phyloP scores from a whole-genome alignment of 92 coral and sea anemone genomes.

The Palythoa grandiflora region DNA sequence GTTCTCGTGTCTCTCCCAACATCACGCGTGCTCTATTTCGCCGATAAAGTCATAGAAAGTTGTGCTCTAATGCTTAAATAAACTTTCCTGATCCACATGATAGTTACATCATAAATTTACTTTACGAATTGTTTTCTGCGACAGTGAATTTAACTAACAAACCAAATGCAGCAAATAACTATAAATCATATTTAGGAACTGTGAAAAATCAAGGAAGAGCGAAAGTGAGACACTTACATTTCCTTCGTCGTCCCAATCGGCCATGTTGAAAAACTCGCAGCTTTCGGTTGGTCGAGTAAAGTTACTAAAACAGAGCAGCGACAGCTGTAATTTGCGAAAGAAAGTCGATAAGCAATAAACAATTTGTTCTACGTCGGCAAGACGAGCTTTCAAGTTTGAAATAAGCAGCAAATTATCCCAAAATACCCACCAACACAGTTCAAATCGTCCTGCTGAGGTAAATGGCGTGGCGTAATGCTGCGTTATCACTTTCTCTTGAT shows the following conservation, averaged over 20 bases:
- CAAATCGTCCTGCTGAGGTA: neutral
- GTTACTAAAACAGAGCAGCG: neutral
- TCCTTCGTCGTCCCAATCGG: conserved; percentile 46
- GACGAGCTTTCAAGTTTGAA: neutral
- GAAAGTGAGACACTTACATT: neutral
- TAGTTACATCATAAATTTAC: neutral
- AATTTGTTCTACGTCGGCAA: neutral
- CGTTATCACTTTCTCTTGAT: no score
- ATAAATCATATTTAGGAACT: neutral
- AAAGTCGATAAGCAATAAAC: neutral
- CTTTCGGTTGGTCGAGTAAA: neutral
- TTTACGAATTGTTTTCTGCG: neutral
- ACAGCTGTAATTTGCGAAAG: conserved; percentile 2
- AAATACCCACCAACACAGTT: neutral
- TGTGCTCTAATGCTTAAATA: no score
- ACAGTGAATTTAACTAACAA: neutral
- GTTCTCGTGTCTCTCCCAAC: no score
- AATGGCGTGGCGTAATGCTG: neutral
- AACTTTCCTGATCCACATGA: neutral
- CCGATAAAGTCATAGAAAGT: no score
- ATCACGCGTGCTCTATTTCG: no score
- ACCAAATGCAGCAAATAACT: no score
- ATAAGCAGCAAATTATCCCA: neutral
- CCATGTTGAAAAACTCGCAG: conserved; percentile 13
- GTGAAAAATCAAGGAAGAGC: neutral